phyloP scores from a whole-genome alignment of 1,140 invertebrate genomes.

The Eupeodes corollae region DNA sequence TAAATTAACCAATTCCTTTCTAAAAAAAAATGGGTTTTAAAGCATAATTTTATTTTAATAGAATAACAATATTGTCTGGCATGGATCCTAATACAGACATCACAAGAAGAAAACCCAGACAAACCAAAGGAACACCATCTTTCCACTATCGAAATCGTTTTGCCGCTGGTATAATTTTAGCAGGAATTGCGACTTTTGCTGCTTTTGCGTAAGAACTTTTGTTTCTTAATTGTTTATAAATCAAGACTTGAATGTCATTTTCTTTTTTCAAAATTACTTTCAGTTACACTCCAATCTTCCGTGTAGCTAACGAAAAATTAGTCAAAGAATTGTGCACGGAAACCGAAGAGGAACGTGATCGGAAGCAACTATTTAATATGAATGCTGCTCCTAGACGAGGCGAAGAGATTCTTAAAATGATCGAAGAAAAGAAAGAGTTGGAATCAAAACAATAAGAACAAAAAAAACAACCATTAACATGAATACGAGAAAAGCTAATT shows the following conservation, averaged over 20 bases:
- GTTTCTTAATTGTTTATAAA: not conserved
- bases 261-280: not conserved
- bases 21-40: no score
- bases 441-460: slow-evolving; percentile 13
- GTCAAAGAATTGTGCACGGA: slow-evolving; percentile 2
- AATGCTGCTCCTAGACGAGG: slow-evolving; percentile 11
- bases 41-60: no score
- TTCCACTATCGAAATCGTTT: slow-evolving; percentile 28
- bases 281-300: slow-evolving; percentile 23
- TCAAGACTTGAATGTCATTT: not conserved
- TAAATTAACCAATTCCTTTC: no score
- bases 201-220: slow-evolving; percentile 18
- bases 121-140: slow-evolving; percentile 29
- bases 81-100: slow-evolving; percentile 9
- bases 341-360: slow-evolving; percentile 20
- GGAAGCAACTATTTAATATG: slow-evolving; percentile 19
- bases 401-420: slow-evolving; percentile 16
- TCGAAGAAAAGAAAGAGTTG: slow-evolving; percentile 19
- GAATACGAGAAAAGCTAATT: slow-evolving; percentile 26
- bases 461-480: slow-evolving; percentile 4
- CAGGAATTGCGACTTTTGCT: slow-evolving; percentile 17
- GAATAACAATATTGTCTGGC: no score
- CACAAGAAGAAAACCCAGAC: slow-evolving; percentile 29
- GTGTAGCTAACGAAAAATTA: slow-evolving; percentile 19
- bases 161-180: slow-evolving; percentile 20